Percentiles rank a stretch among this genome's conserved stretches.
Conservation (phyloP, 2,113 vertebrate species). For the Picathartes gymnocephalus region DNA sequence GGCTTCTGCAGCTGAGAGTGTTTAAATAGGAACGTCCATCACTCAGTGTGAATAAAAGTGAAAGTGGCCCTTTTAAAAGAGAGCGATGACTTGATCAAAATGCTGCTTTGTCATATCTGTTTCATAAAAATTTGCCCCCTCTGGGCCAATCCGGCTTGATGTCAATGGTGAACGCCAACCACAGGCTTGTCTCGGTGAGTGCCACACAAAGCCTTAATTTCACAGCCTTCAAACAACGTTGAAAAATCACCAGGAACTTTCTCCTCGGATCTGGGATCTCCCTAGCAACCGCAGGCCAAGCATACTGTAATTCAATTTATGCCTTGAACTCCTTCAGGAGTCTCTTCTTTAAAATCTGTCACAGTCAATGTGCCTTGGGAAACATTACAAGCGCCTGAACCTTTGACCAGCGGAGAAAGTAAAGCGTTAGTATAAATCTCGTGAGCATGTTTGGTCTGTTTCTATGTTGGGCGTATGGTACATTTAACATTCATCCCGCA, state of each 20-base stretch:
- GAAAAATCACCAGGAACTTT: constrained; percentile 69
- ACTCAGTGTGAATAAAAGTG: neutral
- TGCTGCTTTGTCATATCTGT: constrained; percentile 64
- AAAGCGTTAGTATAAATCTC: constrained; percentile 66
- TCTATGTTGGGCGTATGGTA: constrained; percentile 37
- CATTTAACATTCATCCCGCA: constrained; percentile 71
- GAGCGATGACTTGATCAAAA: constrained; percentile 59
- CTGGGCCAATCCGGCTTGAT: constrained; percentile 25
- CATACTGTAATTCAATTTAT: constrained; percentile 75
- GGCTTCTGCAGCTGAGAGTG: constrained; percentile 27
- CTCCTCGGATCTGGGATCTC: constrained; percentile 49
- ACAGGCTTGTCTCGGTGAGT: constrained; percentile 42
- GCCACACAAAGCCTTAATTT: constrained; percentile 54
- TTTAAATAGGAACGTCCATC: constrained; percentile 48
- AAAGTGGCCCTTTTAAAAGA: neutral
- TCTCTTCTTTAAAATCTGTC: constrained; percentile 67
- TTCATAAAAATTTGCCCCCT: constrained; percentile 62
- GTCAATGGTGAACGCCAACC: constrained; percentile 47
- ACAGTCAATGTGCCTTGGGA: constrained; percentile 68
- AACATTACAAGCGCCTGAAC: constrained; percentile 61
- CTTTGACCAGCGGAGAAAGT: constrained; percentile 70
- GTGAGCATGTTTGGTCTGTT: constrained; percentile 59
- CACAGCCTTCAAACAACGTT: constrained; percentile 63
- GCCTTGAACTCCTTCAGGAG: constrained; percentile 68
- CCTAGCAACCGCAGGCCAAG: constrained; percentile 68